Base-by-base conservation (phyloP, 2,797 vertebrate genomes). In the Tragopan temminckii region DNA sequence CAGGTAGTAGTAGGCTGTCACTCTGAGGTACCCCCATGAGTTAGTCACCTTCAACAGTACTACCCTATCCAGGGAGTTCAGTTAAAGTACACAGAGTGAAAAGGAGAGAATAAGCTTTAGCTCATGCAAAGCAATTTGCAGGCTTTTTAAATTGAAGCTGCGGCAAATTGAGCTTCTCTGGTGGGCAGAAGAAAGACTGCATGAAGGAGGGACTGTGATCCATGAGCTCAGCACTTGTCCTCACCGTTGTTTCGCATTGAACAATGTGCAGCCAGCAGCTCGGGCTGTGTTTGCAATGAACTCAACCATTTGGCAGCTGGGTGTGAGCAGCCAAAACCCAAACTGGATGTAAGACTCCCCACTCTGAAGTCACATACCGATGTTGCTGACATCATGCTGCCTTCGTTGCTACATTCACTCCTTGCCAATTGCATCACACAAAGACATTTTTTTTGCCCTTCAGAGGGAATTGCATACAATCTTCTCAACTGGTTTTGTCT, bases 281-380 rank as follows among this genome's bases (percentile, higher is more conserved):
- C 50, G 29, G n/a, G 29, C 57, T 46, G 13, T 1, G 1, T 12
- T 24, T 14, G 4, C 46, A 2, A 19, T 1, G 9, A 68, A 13
- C 14, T 29, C 20, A 0, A 19, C 3, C 31, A 2, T 7, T 52
- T 15, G 36, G 43, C 25, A 11, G 14, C 8, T n/a, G 50, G 21
- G 25, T 8, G 20, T 1, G 2, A 48, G 36, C 42, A 35, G 16
- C 33, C 63, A 33, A n/a, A 12, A 1, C 38, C 50, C 42, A 38
- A 10, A 23, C 2, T 14, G 50, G 62, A 4, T 20, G 13, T 40
- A 40, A 55, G 29, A 13, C 8, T 25, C 50, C 45, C 23, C 18
- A 4, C n/a, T 43, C 43, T 16, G 40, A 48, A 61, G 31, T 13
- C 70, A 45, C 36, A 40, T 36, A 36, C 42, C 46, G 3, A 0